phyloP scores from a whole-genome alignment of 2,888 invertebrate genomes.

The Invenusta paracnida region DNA sequence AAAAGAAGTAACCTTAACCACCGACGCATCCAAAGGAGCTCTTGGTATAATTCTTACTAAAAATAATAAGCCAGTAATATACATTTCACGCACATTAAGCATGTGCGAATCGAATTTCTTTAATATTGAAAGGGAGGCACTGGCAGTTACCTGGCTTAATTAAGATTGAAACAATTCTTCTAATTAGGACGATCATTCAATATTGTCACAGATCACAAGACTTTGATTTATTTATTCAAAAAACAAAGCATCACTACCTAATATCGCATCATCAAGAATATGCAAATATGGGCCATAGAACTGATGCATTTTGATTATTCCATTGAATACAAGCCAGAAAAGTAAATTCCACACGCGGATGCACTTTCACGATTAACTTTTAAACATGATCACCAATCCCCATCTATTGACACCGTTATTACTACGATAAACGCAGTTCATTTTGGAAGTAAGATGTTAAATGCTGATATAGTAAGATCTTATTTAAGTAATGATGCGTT shows the following conservation, averaged over 20 bases:
- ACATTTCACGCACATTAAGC: neutral
- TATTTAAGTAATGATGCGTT: neutral
- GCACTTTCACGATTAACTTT: neutral
- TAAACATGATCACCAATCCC: neutral
- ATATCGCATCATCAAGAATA: constrained; percentile 1
- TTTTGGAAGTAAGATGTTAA: neutral
- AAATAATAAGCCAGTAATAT: neutral
- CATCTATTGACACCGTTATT: neutral
- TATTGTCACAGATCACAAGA: neutral
- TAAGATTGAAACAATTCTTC: neutral
- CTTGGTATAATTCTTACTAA: neutral
- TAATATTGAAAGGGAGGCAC: neutral
- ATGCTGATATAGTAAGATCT: neutral
- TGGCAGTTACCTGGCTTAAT: neutral
- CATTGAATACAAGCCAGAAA: neutral
- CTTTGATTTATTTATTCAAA: neutral
- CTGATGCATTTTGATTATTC: constrained; percentile 25
- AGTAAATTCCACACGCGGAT: constrained; percentile 12
- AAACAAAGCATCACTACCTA: neutral
- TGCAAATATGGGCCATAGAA: neutral
- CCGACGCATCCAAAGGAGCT: neutral
- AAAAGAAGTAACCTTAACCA: constrained; percentile 24
- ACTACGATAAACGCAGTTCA: neutral
- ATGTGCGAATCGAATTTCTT: neutral
- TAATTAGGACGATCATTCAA: neutral